Evolutionary conservation across 2,888 invertebrate species (phyloP), one percentile per base, ranked within the genome.

Genomic region (Amphipyra berbera): DNA sequence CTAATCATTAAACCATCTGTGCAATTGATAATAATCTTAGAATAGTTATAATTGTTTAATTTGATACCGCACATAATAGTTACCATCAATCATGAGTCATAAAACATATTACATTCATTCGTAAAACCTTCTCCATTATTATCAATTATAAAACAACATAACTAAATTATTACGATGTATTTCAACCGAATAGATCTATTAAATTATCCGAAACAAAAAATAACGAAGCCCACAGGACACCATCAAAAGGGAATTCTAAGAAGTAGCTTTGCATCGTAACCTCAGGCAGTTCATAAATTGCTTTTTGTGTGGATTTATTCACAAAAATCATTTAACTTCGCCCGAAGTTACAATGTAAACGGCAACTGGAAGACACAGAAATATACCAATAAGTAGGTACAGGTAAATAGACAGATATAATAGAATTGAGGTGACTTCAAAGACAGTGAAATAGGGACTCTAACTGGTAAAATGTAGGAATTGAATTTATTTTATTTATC

Each of bases 251-350:
- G 59, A 68, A 63, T 47, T 66, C 55, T 44, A 57, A 62, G 64
- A 63, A 61, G 60, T 69, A 49, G 40, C 60, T 73, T 74, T 69
- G 50, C 61, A 67, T 69, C 64, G 44, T 75, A 64, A 79, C 79
- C 76, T 47, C 57, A 59, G 71, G 72, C 74, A 61, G 54, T 73
- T 68, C 58, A 68, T 52, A 78, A 76, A 79, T 80, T 78, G 68
- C 68, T 78, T 76, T 72, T 64, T 52, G 55, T 61, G 59, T 57
- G 55, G 68, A 78, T 81, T 76, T 74, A 48, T 74, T 68, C 66
- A 66, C 72, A 78, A 67, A 79, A 81, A 81, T 77, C 66, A 68
- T 78, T 78, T 71, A 73, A 75, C 71, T 72, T 76, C 57, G 37
- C 73, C 54, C 54, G 50, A 62, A 74, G 63, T 68, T 70, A 68